Base-by-base conservation (phyloP, 1,140 invertebrate species). In the Stegodyphus mimosarum region DNA sequence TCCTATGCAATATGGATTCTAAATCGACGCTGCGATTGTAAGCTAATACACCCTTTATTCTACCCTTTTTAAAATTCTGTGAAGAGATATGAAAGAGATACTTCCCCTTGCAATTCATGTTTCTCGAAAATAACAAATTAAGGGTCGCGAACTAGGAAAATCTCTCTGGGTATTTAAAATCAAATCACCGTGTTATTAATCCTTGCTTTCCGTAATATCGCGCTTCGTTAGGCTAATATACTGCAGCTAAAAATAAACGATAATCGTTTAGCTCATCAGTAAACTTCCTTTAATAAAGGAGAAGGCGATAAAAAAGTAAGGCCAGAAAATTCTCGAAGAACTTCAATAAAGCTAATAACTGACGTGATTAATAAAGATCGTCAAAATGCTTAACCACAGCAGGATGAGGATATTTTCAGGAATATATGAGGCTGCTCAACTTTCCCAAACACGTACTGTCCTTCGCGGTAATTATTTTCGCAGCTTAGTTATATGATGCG, bases 321-420 rank as follows among this genome's bases (percentile, higher is more conserved):
- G 15, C 13, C 13, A 17, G 67, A 11, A 70, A 33, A 1, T 33
- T n/a, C 67, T 17, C 48, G 49, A 13, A n/a, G 6, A 52, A 49
- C 63, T 51, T 77, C 50, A 77, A 66, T 77, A 77, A 77, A 66
- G 64, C 75, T 77, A 77, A 77, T 77, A 67, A 67, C 63, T 48
- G n/a, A 51, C 48, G 75, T 67, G 66, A 77, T 77, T 77, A 77
- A 77, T 67, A 77, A 77, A 77, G 75, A 77, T 77, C 63, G 11
- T 50, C 33, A n/a, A 77, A 67, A 63, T 67, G 55, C 75, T 77
- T 77, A 77, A 67, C 75, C 60, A 77, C 63, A 77, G 48, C 11
- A 55, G 60, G 48, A 33, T 7, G 33, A 33, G 33, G 33, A 33
- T 66, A 53, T 55, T 60, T 50, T 48, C 7, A n/a, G 53, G 33